Base-by-base conservation (phyloP, 2,113 vertebrate genomes). In the Gallinago paraguaiae region DNA sequence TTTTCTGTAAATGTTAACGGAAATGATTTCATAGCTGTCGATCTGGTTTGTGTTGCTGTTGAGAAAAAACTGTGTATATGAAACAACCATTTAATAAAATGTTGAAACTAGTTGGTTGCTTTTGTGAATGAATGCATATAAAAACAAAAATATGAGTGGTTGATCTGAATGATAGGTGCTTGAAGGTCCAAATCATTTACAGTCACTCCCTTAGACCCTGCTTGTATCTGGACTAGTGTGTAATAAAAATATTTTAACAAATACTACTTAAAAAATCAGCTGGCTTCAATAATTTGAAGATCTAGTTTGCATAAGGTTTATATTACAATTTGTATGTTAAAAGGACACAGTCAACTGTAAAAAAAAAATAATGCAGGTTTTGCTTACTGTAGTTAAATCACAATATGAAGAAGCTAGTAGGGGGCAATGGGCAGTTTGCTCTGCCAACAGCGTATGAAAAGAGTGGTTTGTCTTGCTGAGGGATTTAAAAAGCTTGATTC, bases 31-130 rank as follows among this genome's bases (percentile, higher is more conserved):
- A 11, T 65, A 97, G 97, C 20, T 97, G 96, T 92, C 68, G 61
- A 94, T 97, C 78, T 88, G 95, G 97, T 97, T 97, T 96, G 78
- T 98, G 98, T 98, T 97, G 96, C 96, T 97, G 95, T 98, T 94
- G 97, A 98, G 98, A 97, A 97, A 89, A 97, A 88, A 88, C 81
- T 97, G 93, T 98, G 97, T 98, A 97, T 97, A 82, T 98, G 96
- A 97, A 98, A 97, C 96, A 93, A 97, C 96, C 92, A 75, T 97
- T 93, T 97, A 98, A 98, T 98, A 98, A 98, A 98, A 93, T 90
- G 97, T 98, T 98, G 97, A 98, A 98, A 98, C 98, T 98, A 98
- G 97, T 96, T 98, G 98, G 97, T 97, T 98, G 98, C 95, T 98
- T 98, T 98, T 98, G 97, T 98, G 98, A 95, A 97, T 98, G 98